phyloP scores from a whole-genome alignment of 2,888 invertebrate species.

The Parascotia fuliginaria region DNA sequence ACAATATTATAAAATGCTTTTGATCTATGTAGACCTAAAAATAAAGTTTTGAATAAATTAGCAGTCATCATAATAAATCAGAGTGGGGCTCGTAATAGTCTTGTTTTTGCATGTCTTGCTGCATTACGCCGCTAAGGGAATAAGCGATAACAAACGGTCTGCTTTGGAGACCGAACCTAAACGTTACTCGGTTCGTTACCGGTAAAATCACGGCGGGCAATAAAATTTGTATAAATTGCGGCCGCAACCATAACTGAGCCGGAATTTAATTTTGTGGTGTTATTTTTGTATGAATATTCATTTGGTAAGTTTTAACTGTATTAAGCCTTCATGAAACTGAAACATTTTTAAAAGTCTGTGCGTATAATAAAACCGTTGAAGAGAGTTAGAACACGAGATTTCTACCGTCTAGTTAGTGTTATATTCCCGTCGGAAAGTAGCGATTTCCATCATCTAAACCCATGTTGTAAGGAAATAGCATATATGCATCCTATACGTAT shows the following conservation, averaged over 20 bases:
- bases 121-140: background rate
- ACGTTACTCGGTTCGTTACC: slow-evolving; percentile 25
- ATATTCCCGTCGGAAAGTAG: too few relatives aligned
- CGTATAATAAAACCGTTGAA: too few relatives aligned
- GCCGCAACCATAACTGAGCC: slow-evolving; percentile 1
- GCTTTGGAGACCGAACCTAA: slow-evolving; percentile 12
- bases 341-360: too few relatives aligned
- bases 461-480: too few relatives aligned
- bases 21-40: too few relatives aligned
- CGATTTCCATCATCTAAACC: too few relatives aligned
- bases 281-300: background rate
- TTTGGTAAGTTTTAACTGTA: too few relatives aligned
- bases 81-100: background rate
- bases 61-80: slow-evolving; percentile 5
- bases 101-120: slow-evolving; percentile 2
- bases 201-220: slow-evolving; percentile 18
- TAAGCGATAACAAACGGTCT: background rate
- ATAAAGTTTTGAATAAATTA: background rate
- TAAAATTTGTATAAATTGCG: slow-evolving; percentile 25
- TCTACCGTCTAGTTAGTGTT: too few relatives aligned
- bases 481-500: too few relatives aligned
- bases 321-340: too few relatives aligned
- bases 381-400: too few relatives aligned
- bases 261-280: slow-evolving; percentile 4
- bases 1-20: too few relatives aligned